Conservation (phyloP, 2,113 vertebrate species). For the Takifugu flavidus region DNA sequence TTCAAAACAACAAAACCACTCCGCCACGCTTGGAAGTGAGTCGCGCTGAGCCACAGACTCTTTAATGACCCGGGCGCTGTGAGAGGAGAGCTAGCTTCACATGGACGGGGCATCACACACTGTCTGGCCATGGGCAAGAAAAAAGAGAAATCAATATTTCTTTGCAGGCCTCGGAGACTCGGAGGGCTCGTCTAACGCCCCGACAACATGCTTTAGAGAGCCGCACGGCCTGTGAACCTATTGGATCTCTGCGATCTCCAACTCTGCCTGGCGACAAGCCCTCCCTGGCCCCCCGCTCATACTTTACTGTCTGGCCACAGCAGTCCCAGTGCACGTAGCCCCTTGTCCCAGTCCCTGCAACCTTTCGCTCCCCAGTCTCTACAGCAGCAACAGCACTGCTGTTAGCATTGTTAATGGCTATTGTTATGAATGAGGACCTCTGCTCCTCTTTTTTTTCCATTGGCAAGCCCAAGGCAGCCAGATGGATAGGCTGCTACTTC, state of each 20-base stretch:
- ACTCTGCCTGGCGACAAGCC: slow-evolving; percentile 76
- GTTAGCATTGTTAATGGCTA: slow-evolving; percentile 79
- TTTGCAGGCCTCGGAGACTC: slow-evolving; percentile 58
- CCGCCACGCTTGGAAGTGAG: slow-evolving; percentile 18
- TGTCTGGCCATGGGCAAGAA: slow-evolving; percentile 60
- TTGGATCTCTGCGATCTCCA: slow-evolving; percentile 65
- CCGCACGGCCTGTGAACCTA: slow-evolving; percentile 66
- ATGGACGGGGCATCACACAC: slow-evolving; percentile 61
- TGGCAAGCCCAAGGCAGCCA: slow-evolving; percentile 67
- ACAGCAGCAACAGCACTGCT: slow-evolving; percentile 54
- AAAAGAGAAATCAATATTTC: slow-evolving; percentile 71
- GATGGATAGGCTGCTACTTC: slow-evolving; percentile 77
- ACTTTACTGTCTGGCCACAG: slow-evolving; percentile 40
- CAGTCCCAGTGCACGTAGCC: slow-evolving; percentile 39
- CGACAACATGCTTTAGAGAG: slow-evolving; percentile 64
- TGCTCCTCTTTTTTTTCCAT: slow-evolving; percentile 66
- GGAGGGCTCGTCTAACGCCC: slow-evolving; percentile 62
- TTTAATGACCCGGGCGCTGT: slow-evolving; percentile 39
- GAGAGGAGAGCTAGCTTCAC: slow-evolving; percentile 34
- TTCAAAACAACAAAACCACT: too few species aligned
- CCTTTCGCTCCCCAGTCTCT: slow-evolving; percentile 49
- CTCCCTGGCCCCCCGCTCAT: slow-evolving; percentile 44
- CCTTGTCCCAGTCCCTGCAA: slow-evolving; percentile 40
- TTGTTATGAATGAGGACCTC: slow-evolving; percentile 82
- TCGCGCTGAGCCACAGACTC: slow-evolving; percentile 15